Conservation (phyloP, 2,888 invertebrate genomes). For the Eristalis tenax region DNA sequence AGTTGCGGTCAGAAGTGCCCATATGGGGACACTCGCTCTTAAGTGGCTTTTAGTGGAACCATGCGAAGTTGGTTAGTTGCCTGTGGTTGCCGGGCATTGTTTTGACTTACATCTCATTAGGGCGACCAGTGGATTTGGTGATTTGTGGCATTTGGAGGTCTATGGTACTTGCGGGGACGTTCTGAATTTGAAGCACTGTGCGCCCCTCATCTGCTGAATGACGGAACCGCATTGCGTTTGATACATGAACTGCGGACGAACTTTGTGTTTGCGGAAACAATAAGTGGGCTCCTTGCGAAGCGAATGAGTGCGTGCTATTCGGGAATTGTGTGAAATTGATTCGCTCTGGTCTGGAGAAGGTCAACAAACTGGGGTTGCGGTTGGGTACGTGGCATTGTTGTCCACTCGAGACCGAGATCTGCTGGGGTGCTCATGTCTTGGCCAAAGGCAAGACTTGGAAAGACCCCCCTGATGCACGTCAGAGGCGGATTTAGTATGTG, state of each 20-base stretch:
- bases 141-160: background rate
- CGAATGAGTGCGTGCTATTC: background rate
- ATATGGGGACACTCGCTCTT: conserved; percentile 35
- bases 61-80: conserved; percentile 17
- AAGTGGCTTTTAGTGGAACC: conserved; percentile 60
- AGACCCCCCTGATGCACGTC: too few species aligned
- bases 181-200: too few species aligned
- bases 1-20: conserved; percentile 42
- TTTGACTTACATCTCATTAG: conserved; percentile 55
- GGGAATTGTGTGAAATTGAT: too few species aligned
- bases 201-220: too few species aligned
- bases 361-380: too few species aligned
- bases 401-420: too few species aligned
- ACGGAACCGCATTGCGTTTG: background rate
- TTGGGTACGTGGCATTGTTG: too few species aligned
- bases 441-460: too few species aligned
- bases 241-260: background rate
- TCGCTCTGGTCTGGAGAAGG: too few species aligned
- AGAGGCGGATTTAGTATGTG: too few species aligned
- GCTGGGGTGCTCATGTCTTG: too few species aligned
- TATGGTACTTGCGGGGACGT: too few species aligned
- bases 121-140: conserved; percentile 3
- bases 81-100: conserved; percentile 23
- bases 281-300: background rate
- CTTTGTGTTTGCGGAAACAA: background rate